Evolutionary conservation across 2,113 vertebrate genomes (phyloP), one percentile per base, ranked within the genome.

Genomic region (Dolichallabes microphthalmus): DNA sequence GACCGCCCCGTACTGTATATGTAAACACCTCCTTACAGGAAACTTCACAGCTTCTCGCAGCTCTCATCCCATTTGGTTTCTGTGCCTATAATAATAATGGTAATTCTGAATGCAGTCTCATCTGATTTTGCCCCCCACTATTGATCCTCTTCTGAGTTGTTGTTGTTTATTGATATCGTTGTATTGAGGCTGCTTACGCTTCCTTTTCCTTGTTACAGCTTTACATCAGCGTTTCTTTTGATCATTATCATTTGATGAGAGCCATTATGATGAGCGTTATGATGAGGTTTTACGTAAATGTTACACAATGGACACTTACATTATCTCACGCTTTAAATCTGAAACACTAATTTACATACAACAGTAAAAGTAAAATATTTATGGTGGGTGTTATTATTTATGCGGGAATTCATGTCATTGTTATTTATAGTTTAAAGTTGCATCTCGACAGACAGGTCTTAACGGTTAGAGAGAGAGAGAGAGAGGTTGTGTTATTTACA

Each of bases 401-500:
- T 20, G 58, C 19, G 6, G 6, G 19, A 60, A 60, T 63, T 66
- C 13, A 66, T 66, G 19, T 39, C 39, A 39, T 20, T 71, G 68
- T 35, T 75, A n/a, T 52, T 74, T 25, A 45, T 73, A 20, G 15
- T 35, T 32, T 69, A 12, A 12, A 1, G 8, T 6, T 68, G 14
- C 9, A 22, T 20, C 17, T 39, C 8, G 9, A 35, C 32, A 71
- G 32, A 45, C 32, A 22, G 35, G 13, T 7, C 5, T 7, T 71
- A 20, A 35, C 15, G 4, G 25, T 75, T 4, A 14, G 45, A 45
- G 39, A 45, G 39, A 45, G 39, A 45, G 6, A 7, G 25, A 53
- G 4, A 15, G 22, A 82, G 81, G 86, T 45, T 88, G 14, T 13
- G 89, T 91, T 92, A 92, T 93, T 93, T 93, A 93, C 88, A 88